Conservation (phyloP, 2,888 invertebrate genomes). For the Nomada hirtipes region DNA sequence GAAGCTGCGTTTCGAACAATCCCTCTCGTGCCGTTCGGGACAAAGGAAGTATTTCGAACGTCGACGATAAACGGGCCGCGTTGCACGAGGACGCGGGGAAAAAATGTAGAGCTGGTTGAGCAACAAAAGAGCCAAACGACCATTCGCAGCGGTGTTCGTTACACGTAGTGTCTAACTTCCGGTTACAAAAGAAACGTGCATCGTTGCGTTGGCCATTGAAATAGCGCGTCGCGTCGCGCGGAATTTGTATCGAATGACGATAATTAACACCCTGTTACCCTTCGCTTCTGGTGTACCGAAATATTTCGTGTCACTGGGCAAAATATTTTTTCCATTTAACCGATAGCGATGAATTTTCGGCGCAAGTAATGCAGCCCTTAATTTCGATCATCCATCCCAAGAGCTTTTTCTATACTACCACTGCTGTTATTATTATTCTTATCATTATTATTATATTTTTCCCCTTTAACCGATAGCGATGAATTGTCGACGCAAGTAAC, state of each 20-base stretch:
- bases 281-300: not conserved
- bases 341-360: too few relatives aligned
- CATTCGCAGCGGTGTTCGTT: slow-evolving; percentile 23
- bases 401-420: too few relatives aligned
- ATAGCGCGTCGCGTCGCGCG: slow-evolving; percentile 9
- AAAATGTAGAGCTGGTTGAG: slow-evolving; percentile 9
- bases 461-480: too few relatives aligned
- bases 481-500: too few relatives aligned
- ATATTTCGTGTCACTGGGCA: too few relatives aligned
- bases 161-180: not conserved
- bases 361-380: too few relatives aligned
- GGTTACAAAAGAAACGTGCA: not conserved
- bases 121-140: slow-evolving; percentile 37
- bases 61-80: not conserved
- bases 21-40: not conserved
- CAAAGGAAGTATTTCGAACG: slow-evolving; percentile 25
- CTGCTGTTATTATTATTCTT: too few relatives aligned
- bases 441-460: too few relatives aligned
- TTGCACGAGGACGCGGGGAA: not conserved
- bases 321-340: too few relatives aligned
- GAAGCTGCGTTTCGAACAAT: not conserved
- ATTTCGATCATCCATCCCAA: too few relatives aligned
- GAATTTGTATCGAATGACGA: slow-evolving; percentile 17
- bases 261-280: slow-evolving; percentile 4
- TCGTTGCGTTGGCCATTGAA: slow-evolving; percentile 29